Percentiles rank a stretch among this genome's conserved stretches.
phyloP scores from a whole-genome alignment of 2,797 vertebrate genomes.

The Peromyscus eremicus region DNA sequence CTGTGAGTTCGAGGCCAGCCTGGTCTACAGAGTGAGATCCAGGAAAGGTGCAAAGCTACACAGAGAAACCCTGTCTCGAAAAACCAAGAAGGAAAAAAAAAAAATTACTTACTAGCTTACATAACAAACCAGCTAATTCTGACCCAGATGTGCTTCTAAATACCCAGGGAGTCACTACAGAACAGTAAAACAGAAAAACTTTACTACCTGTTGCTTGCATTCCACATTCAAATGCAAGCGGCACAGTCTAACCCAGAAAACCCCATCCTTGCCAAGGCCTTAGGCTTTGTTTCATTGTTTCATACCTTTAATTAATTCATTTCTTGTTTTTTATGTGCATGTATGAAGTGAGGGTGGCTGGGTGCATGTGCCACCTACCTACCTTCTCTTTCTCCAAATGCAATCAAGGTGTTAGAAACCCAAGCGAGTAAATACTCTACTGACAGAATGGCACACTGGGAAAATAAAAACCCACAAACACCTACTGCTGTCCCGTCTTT shows the following conservation, averaged over 20 bases:
- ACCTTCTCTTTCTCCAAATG: neutral
- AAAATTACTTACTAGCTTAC: neutral
- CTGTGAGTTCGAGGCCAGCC: too few species aligned
- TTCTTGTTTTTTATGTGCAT: too few species aligned
- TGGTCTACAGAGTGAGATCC: too few species aligned
- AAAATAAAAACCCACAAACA: neutral
- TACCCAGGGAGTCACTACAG: neutral
- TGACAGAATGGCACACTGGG: neutral
- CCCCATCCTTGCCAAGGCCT: neutral
- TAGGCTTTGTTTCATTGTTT: neutral
- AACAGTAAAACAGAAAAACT: neutral
- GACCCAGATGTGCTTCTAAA: slow-evolving; percentile 9
- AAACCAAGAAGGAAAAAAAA: too few species aligned
- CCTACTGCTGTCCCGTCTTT: neutral
- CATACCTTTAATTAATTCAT: too few species aligned
- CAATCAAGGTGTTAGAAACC: slow-evolving; percentile 17
- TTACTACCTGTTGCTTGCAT: neutral
- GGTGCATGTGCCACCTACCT: neutral
- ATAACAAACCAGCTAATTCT: slow-evolving; percentile 45
- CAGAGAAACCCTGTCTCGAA: too few species aligned
- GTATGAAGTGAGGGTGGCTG: too few species aligned
- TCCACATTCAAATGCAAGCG: neutral
- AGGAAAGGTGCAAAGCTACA: too few species aligned
- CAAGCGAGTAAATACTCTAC: slow-evolving; percentile 21
- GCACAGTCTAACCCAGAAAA: neutral